Evolutionary conservation across 2,113 vertebrate genomes (phyloP).

Genomic region (Labrus mixtus): DNA sequence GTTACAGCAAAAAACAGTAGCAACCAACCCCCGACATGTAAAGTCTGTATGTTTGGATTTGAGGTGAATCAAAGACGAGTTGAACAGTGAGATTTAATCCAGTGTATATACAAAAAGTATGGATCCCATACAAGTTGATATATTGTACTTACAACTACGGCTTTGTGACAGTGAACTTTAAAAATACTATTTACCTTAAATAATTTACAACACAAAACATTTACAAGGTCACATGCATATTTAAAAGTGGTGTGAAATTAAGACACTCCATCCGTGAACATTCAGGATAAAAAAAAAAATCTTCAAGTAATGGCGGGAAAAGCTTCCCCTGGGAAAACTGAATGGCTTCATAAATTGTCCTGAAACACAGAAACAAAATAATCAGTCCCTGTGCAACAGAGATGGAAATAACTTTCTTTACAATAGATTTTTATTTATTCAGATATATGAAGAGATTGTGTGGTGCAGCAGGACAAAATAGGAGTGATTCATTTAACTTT

Average conservation of each 20-base stretch:
- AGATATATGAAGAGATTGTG: neutral
- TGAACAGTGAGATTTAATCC: slow-evolving; percentile 7
- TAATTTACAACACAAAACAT: slow-evolving; percentile 16
- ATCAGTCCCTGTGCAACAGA: slow-evolving; percentile 6
- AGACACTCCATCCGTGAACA: slow-evolving; percentile 33
- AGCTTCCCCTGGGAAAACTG: slow-evolving; percentile 7
- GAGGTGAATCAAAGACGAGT: slow-evolving; percentile 7
- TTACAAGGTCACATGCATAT: slow-evolving; percentile 30
- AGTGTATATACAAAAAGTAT: slow-evolving; percentile 33
- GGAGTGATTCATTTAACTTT: neutral
- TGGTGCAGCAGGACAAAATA: too few relatives aligned
- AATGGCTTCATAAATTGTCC: slow-evolving; percentile 60
- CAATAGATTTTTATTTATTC: too few relatives aligned
- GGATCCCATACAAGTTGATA: slow-evolving; percentile 51
- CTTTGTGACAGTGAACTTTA: slow-evolving; percentile 29
- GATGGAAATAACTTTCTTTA: too few relatives aligned
- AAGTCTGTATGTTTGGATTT: neutral
- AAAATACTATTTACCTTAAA: slow-evolving; percentile 54
- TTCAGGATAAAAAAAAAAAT: slow-evolving; percentile 45
- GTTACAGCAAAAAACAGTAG: slow-evolving; percentile 11
- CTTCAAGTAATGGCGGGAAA: slow-evolving; percentile 63
- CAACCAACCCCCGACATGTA: slow-evolving; percentile 1
- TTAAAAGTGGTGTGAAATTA: slow-evolving; percentile 16
- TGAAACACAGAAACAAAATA: slow-evolving; percentile 55
- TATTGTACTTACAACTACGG: slow-evolving; percentile 37